Evolutionary conservation across 2,888 invertebrate genomes (phyloP).

Genomic region (Melanargia galathea): DNA sequence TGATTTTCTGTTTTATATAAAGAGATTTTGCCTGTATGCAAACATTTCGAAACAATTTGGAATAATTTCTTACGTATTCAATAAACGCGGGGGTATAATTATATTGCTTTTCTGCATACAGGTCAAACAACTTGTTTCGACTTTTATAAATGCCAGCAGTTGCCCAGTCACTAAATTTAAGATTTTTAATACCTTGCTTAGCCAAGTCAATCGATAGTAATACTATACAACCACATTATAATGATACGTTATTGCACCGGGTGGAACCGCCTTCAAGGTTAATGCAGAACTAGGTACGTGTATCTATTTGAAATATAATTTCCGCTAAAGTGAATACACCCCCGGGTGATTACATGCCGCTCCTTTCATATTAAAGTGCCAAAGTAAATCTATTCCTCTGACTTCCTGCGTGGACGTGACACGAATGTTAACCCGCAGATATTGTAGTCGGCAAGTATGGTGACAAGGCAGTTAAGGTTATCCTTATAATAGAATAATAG

Average conservation of each 20-base stretch:
- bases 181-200: background rate
- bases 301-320: slow-evolving; percentile 18
- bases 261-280: background rate
- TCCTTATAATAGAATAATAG: background rate
- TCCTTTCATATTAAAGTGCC: slow-evolving; percentile 43
- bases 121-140: no score
- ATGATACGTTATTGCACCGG: background rate
- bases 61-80: no score
- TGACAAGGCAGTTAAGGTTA: slow-evolving; percentile 10
- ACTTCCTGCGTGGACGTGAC: slow-evolving; percentile 59
- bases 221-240: no score
- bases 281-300: slow-evolving; percentile 12
- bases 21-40: no score
- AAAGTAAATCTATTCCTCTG: slow-evolving; percentile 56
- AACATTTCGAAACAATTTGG: no score
- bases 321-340: slow-evolving; percentile 30
- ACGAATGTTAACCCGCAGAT: slow-evolving; percentile 49
- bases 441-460: slow-evolving; percentile 25
- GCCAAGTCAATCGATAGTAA: background rate
- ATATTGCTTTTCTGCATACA: no score
- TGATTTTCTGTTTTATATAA: no score
- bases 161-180: no score
- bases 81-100: no score
- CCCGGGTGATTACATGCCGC: slow-evolving; percentile 34
- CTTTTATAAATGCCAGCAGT: no score